phyloP scores from a whole-genome alignment of 1,140 invertebrate genomes.

The Lasioglossum baleicum region DNA sequence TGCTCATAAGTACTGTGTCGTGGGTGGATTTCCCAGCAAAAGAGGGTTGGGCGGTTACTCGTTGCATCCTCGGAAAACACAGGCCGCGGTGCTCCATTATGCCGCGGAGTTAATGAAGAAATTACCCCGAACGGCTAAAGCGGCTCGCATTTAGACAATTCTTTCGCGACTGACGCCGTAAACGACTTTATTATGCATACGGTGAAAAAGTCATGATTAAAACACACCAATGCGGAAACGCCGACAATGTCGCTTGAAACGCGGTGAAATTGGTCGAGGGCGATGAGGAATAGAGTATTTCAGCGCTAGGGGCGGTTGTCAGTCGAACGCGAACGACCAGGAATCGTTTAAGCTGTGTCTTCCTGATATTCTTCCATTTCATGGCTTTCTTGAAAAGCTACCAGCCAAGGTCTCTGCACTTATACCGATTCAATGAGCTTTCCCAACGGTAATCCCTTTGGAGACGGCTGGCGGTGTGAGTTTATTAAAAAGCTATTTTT shows the following conservation, averaged over 20 bases:
- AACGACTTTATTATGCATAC: conserved; percentile 54
- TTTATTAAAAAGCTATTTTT: no score
- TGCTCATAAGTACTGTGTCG: conserved; percentile 60
- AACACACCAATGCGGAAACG: background rate
- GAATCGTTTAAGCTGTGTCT: background rate
- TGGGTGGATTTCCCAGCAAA: conserved; percentile 40
- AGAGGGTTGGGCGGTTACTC: conserved; percentile 1
- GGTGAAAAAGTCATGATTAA: conserved; percentile 44
- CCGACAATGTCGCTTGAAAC: background rate
- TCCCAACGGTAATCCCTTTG: no score
- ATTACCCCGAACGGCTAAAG: conserved; percentile 51
- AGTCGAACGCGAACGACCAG: background rate
- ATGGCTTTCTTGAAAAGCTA: no score
- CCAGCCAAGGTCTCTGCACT: no score
- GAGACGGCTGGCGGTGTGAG: no score
- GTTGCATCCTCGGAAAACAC: conserved; percentile 44
- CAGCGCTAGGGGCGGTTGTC: no score
- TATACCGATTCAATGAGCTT: no score
- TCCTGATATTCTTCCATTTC: background rate
- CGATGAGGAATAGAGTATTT: background rate
- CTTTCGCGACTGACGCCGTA: conserved; percentile 26
- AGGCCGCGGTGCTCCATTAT: conserved; percentile 32
- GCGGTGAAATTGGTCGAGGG: background rate
- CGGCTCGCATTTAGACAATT: conserved; percentile 48
- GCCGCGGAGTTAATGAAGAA: conserved; percentile 64